Evolutionary conservation across 1,140 invertebrate genomes (phyloP).

Genomic region (Caerostris extrusa): DNA sequence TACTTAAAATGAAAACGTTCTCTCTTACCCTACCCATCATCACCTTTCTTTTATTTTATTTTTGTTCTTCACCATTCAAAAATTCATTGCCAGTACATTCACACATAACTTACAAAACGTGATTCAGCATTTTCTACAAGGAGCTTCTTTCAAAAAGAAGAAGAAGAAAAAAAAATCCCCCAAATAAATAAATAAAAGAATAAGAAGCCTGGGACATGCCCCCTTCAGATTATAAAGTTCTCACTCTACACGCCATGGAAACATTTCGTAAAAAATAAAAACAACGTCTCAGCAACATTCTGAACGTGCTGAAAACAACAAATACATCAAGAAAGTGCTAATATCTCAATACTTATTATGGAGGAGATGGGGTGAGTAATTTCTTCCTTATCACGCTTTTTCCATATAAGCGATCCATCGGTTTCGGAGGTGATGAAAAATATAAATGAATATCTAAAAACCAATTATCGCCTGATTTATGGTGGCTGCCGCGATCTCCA

Average conservation of each 20-base stretch:
- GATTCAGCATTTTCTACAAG: not conserved
- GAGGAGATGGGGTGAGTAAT: not conserved
- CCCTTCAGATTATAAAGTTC: constrained; percentile 18
- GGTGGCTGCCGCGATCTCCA: not conserved
- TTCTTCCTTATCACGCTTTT: constrained; percentile 69
- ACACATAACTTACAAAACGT: constrained; percentile 26
- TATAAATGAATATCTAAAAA: constrained; percentile 58
- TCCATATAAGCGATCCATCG: not conserved
- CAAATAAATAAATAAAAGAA: not conserved
- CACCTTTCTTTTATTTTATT: not conserved
- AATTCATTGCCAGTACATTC: constrained; percentile 29
- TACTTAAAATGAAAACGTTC: not conserved
- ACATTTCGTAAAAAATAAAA: constrained; percentile 23
- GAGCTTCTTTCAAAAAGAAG: not conserved
- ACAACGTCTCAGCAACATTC: not conserved
- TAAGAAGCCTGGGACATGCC: not conserved
- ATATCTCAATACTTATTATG: constrained; percentile 74
- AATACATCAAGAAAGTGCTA: constrained; percentile 70
- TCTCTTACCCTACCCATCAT: not conserved
- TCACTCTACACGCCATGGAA: not conserved
- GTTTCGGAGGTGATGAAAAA: not conserved
- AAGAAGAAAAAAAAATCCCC: not conserved
- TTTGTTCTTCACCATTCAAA: not conserved
- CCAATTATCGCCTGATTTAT: constrained; percentile 72
- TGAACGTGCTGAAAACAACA: constrained; percentile 56